A percentile compares a stretch with the other conserved stretches of the same genome.
phyloP scores from a whole-genome alignment of 1,140 invertebrate genomes.

The Cepaea nemoralis region DNA sequence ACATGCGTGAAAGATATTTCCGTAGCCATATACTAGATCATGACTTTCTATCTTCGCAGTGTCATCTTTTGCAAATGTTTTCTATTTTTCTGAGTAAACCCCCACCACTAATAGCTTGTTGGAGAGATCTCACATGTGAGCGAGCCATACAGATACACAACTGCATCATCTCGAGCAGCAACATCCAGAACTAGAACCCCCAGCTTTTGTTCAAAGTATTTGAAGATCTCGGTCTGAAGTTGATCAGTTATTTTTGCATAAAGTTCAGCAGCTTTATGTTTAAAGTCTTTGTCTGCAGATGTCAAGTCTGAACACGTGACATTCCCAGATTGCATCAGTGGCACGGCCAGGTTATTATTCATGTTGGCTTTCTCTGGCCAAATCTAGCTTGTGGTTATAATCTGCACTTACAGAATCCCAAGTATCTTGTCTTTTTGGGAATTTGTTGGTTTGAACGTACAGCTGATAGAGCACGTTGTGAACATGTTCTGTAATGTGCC shows the following conservation, averaged over 20 bases:
- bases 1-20: too few species aligned
- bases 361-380: too few species aligned
- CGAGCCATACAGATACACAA: conserved; percentile 60
- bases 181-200: conserved; percentile 57
- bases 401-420: too few species aligned
- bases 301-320: too few species aligned
- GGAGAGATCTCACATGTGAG: conserved; percentile 50
- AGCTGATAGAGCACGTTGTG: too few species aligned
- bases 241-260: conserved; percentile 50
- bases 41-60: neutral
- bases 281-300: conserved; percentile 43
- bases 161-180: conserved; percentile 40
- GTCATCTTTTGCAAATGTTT: conserved; percentile 43
- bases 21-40: too few species aligned
- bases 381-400: too few species aligned
- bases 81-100: conserved; percentile 50
- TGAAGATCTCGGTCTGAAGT: conserved; percentile 52
- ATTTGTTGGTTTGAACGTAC: too few species aligned
- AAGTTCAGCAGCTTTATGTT: conserved; percentile 47
- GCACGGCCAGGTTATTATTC: too few species aligned
- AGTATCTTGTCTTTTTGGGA: too few species aligned
- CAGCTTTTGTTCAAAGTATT: conserved; percentile 65
- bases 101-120: conserved; percentile 50
- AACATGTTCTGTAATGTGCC: neutral
- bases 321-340: too few species aligned